These are phyloP conservation scores for Microhierax caerulescens DNA, from an alignment of 2,797 vertebrate species.

Conservation along the genomic window DNA sequence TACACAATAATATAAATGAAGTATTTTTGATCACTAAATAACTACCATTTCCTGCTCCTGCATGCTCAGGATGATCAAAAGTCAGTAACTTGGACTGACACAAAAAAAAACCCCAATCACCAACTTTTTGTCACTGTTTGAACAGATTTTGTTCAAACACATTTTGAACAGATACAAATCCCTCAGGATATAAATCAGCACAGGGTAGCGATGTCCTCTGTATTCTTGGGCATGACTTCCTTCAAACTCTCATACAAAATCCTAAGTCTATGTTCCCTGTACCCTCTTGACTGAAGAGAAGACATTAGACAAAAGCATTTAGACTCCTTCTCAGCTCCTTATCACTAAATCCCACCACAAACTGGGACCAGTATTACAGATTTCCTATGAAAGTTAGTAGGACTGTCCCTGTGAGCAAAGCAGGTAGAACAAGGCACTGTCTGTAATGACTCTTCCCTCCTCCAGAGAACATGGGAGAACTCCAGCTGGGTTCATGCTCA, in stretches of 20 bases:
- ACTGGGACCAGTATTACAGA: not conserved
- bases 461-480: not conserved
- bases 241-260: not conserved
- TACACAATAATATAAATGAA: not conserved
- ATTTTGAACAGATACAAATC: not conserved
- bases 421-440: not conserved
- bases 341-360: not conserved
- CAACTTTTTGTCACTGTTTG: not conserved
- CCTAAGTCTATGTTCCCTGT: not conserved
- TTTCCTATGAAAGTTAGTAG: not conserved
- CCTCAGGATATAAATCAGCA: not conserved
- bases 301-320: not conserved
- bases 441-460: not conserved
- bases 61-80: not conserved
- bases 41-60: not conserved
- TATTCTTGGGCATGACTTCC: not conserved
- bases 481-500: not conserved
- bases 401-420: not conserved
- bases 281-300: not conserved
- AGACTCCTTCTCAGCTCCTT: not conserved
- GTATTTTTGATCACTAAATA: not conserved
- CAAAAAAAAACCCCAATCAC: not conserved
- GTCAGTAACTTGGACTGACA: not conserved
- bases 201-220: not conserved
- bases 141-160: no score